phyloP scores from a whole-genome alignment of 2,113 vertebrate genomes.

The Scartelaos histophorus region DNA sequence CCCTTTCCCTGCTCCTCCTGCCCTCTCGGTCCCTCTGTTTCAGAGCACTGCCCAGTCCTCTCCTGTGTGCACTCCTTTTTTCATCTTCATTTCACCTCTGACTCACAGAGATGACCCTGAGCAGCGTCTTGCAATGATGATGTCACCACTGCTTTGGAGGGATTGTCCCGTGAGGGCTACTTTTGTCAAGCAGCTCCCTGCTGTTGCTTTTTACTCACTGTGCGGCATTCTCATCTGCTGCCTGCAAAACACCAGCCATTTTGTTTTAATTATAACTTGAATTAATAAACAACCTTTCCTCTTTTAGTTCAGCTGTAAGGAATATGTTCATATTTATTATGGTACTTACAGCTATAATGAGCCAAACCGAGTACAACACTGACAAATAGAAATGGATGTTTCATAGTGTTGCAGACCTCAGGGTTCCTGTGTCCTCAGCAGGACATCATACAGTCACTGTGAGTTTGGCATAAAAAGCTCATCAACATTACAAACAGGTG shows the following conservation, averaged over 20 bases:
- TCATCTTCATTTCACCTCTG: slow-evolving; percentile 66
- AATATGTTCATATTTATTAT: slow-evolving; percentile 39
- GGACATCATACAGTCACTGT: slow-evolving; percentile 43
- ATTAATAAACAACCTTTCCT: slow-evolving; percentile 28
- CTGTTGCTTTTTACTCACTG: slow-evolving; percentile 46
- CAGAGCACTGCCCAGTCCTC: slow-evolving; percentile 35
- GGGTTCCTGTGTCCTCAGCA: slow-evolving; percentile 50
- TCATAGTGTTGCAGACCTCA: slow-evolving; percentile 48
- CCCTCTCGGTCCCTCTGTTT: slow-evolving; percentile 32
- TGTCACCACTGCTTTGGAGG: slow-evolving; percentile 66
- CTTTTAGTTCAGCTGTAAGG: slow-evolving; percentile 25
- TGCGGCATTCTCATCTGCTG: slow-evolving; percentile 15
- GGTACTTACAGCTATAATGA: slow-evolving; percentile 46
- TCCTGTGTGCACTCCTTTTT: slow-evolving; percentile 51
- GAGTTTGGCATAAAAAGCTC: slow-evolving; percentile 50
- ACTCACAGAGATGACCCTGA: slow-evolving; percentile 66
- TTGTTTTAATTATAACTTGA: slow-evolving; percentile 49
- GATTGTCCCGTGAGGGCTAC: slow-evolving; percentile 57
- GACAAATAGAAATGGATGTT: slow-evolving; percentile 49
- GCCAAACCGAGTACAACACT: slow-evolving; percentile 39
- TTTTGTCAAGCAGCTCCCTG: slow-evolving; percentile 62
- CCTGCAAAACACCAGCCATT: slow-evolving; percentile 38
- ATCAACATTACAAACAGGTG: slow-evolving; percentile 49
- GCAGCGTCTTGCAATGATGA: slow-evolving; percentile 74
- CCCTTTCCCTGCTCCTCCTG: slow-evolving; percentile 36